A percentile compares a stretch with the other conserved stretches of the same genome.
These are phyloP conservation scores for Pontoporia blainvillei DNA, from an alignment of 2,113 vertebrate genomes.

Conservation along the genomic window DNA sequence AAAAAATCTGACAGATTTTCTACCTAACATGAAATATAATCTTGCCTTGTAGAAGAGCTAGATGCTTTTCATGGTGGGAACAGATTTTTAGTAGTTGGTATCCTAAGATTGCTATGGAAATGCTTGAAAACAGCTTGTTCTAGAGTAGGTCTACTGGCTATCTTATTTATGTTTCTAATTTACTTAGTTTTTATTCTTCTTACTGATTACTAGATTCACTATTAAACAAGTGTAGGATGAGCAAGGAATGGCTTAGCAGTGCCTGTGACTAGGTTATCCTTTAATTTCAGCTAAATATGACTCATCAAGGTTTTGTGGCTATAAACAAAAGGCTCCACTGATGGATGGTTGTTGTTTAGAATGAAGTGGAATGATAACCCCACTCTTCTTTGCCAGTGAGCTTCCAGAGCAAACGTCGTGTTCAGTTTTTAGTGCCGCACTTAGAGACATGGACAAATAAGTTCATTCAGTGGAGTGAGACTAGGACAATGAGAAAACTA, in stretches of 20 bases:
- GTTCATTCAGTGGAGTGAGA: neutral
- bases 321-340: neutral
- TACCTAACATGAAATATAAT: neutral
- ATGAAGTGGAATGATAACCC: neutral
- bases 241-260: neutral
- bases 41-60: neutral
- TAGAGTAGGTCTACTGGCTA: neutral
- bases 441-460: neutral
- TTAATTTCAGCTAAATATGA: neutral
- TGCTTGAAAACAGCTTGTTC: neutral
- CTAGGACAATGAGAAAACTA: neutral
- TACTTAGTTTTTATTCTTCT: neutral
- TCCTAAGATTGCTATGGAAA: neutral
- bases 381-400: neutral
- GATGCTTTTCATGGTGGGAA: neutral
- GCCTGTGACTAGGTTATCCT: neutral
- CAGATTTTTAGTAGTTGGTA: neutral
- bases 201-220: neutral
- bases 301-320: slow-evolving; percentile 3
- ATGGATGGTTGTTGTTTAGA: neutral
- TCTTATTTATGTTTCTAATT: neutral
- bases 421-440: neutral
- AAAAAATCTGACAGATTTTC: neutral
- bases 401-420: neutral
- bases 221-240: neutral